Base-by-base conservation (phyloP, 2,888 invertebrate genomes). In the Nephrotoma guestfalica region DNA sequence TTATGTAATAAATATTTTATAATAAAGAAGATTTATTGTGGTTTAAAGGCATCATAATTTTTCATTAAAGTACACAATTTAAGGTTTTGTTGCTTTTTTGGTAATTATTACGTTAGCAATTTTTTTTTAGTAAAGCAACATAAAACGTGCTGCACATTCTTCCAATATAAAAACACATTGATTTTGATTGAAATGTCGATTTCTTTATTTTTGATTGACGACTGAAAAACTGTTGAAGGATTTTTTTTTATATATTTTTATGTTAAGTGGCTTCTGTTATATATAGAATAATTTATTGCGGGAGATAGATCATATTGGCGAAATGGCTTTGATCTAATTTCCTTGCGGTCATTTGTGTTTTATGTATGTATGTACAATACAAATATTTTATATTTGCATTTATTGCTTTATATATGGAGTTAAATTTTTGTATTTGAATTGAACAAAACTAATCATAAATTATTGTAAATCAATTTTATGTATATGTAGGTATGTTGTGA, bases 21-120 rank as follows among this genome's bases (percentile, higher is more conserved):
- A 71, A 71, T 71, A 71, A 71, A 71, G 71, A 71, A 71, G 84
- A 84, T 84, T 84, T 84, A 84, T 84, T 84, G 84, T 84, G 84
- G 84, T 84, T 84, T 84, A 41, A 41, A 84, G 84, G 84, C 84
- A 84, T 84, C 41, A 71, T 71, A 71, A 71, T 71, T 71, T 71
- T 71, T 71, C 71, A 71, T 71, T 71, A 71, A 71, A 71, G 71
- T 71, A 71, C 71, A 71, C 71, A 71, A 30, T 71, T 71, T 71
- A 18, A 30, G 30, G n/a, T 9, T 71, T 30, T 71, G 71, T 71
- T 71, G 71, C 30, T 30, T 30, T 71, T 71, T 71, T 71, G 71
- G 71, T 71, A 71, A 71, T 71, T 71, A 71, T 71, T 71, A 30
- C 18, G 18, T 71, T 71, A 30, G 30, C 71, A 9, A 71, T 71